Conservation (phyloP, 2,113 vertebrate genomes). For the Anser brachyrhynchus region DNA sequence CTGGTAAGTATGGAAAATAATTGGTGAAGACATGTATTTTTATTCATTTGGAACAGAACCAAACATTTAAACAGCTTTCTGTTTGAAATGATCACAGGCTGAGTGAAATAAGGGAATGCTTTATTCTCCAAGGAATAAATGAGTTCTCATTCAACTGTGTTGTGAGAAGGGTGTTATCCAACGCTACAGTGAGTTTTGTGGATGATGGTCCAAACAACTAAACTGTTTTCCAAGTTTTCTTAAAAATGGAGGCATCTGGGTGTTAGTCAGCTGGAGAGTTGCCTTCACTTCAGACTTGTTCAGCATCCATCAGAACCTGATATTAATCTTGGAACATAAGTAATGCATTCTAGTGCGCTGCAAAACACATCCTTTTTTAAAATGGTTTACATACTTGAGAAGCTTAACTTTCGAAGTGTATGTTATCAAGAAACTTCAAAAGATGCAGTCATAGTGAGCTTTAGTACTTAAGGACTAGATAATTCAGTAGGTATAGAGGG, state of each 20-base stretch:
- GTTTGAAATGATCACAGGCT: not conserved
- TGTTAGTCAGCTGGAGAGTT: not conserved
- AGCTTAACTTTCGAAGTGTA: not conserved
- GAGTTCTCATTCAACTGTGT: not conserved
- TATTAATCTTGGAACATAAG: not conserved
- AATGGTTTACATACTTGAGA: not conserved
- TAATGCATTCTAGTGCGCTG: not conserved
- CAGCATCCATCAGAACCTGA: not conserved
- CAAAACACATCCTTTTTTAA: not conserved
- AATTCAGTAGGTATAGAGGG: not conserved
- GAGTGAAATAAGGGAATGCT: not conserved
- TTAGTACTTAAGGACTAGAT: not conserved
- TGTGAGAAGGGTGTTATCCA: not conserved
- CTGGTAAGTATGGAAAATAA: slow-evolving; percentile 85
- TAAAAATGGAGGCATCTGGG: not conserved
- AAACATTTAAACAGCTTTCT: not conserved
- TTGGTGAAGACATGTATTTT: not conserved
- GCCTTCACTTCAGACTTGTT: not conserved
- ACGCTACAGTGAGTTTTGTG: too few species aligned
- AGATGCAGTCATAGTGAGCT: not conserved
- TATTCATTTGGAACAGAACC: not conserved
- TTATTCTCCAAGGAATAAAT: not conserved
- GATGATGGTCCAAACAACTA: not conserved
- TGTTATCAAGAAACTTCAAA: not conserved
- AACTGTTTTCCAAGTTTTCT: not conserved